phyloP scores from a whole-genome alignment of 2,888 invertebrate genomes.

The Aphidius colemani region DNA sequence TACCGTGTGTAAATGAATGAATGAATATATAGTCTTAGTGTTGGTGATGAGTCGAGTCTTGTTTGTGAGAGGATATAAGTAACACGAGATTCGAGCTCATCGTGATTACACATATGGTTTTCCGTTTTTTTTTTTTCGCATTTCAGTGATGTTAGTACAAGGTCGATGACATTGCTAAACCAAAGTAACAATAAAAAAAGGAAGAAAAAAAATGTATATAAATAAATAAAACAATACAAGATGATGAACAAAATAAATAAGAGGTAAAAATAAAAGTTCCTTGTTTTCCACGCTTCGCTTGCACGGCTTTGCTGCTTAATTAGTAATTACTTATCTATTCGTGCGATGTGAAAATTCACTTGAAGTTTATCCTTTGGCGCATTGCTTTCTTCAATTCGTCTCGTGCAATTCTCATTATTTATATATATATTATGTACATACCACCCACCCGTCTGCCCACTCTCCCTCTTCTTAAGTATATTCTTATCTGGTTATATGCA shows the following conservation, averaged over 20 bases:
- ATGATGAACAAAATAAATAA: conserved; percentile 13
- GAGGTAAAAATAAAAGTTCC: conserved; percentile 14
- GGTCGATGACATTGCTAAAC: conserved; percentile 1
- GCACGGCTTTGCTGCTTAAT: conserved; percentile 14
- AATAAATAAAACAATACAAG: conserved; percentile 1
- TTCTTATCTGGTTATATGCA: neutral
- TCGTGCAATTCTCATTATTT: conserved; percentile 2
- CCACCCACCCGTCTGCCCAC: neutral
- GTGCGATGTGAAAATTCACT: conserved; percentile 24
- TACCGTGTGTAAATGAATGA: too few relatives aligned
- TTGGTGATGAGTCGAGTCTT: too few relatives aligned
- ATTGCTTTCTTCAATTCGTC: neutral
- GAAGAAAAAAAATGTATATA: too few relatives aligned
- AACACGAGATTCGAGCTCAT: conserved; percentile 21
- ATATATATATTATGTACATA: neutral
- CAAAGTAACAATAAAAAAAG: too few relatives aligned
- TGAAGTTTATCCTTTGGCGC: neutral
- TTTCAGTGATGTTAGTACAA: conserved; percentile 10
- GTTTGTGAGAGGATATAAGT: conserved; percentile 9
- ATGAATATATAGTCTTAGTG: too few relatives aligned
- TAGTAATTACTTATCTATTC: conserved; percentile 29
- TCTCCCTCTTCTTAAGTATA: neutral
- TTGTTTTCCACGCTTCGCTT: conserved; percentile 25
- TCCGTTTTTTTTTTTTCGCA: neutral
- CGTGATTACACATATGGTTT: conserved; percentile 1